Base-by-base conservation (phyloP, 1,140 invertebrate genomes). In the Drosophila grimshawi region DNA sequence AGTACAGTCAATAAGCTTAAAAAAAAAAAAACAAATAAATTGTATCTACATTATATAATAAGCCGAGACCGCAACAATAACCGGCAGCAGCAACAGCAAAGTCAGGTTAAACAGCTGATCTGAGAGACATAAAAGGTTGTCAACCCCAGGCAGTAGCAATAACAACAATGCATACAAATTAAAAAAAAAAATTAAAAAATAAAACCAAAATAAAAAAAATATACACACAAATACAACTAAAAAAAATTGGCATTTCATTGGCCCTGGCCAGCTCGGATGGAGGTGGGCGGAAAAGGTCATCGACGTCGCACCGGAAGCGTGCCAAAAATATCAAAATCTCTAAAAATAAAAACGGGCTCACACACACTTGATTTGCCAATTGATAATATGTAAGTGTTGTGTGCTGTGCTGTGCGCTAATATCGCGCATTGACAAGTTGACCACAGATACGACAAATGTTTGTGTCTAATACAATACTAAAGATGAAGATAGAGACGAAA, bases 261-360 rank as follows among this genome's bases (percentile, higher is more conserved):
- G 70, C 70, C 70, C 71, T 69, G 71, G 71, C 37, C 65, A 57
- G 37, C 46, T 19, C 29, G 39, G 29, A 33, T 53, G 35, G 45
- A 49, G 63, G 52, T 52, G 60, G 59, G 56, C 35, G 72, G 62
- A 72, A 86, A 85, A 82, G 86, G 86, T 90, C 86, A 77, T 75
- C 80, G 86, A 81, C 68, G 53, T 46, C 59, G 73, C 78, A 81
- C 68, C 80, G 74, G 86, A 86, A 90, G 81, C 88, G 78, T 86
- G 81, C 79, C 86, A 80, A 90, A 90, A 90, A 90, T 90, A 90
- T 65, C 62, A 82, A 83, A 83, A 79, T 65, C 37, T 55, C 85
- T 73, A 77, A 66, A 88, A 80, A 88, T 86, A 86, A 70, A 53
- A 49, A 46, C 55, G 55, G 45, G 64, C 59, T 61, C 59, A 61